phyloP scores from a whole-genome alignment of 1,140 invertebrate species.

The Gonatopus flavifemur region DNA sequence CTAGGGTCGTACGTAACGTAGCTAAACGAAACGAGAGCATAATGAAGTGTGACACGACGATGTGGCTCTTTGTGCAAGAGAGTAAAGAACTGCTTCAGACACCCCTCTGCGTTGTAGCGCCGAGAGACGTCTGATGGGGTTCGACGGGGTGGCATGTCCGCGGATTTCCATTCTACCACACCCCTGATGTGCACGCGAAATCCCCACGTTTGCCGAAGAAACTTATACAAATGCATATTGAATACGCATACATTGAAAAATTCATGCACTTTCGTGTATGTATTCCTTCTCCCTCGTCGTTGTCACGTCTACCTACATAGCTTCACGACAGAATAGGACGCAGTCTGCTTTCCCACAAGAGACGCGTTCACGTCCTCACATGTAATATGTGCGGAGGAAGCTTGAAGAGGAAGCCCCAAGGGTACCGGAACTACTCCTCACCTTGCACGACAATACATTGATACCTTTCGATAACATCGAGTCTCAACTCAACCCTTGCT shows the following conservation, averaged over 20 bases:
- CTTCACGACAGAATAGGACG: too few species aligned
- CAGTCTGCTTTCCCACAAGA: too few species aligned
- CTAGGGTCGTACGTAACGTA: too few species aligned
- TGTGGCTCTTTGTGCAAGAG: constrained; percentile 14
- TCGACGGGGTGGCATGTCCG: constrained; percentile 21
- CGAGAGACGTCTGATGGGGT: constrained; percentile 32
- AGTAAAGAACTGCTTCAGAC: constrained; percentile 41
- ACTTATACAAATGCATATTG: too few species aligned
- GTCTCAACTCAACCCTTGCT: constrained; percentile 8
- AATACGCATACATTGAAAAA: too few species aligned
- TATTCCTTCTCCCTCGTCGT: too few species aligned
- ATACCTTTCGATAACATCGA: constrained; percentile 34
- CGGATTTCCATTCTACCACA: constrained; percentile 32
- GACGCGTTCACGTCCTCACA: neutral
- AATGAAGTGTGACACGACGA: constrained; percentile 42
- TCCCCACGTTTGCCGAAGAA: too few species aligned
- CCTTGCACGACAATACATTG: constrained; percentile 21
- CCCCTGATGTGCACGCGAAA: neutral
- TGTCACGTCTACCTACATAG: too few species aligned
- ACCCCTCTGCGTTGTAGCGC: constrained; percentile 22
- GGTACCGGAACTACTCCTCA: constrained; percentile 21
- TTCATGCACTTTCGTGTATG: too few species aligned
- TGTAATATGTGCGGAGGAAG: neutral
- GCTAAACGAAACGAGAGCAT: constrained; percentile 37
- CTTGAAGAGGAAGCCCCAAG: constrained; percentile 21